These are phyloP conservation scores for Euura lappo DNA, from an alignment of 1,140 invertebrate species.

Conservation along the genomic window DNA sequence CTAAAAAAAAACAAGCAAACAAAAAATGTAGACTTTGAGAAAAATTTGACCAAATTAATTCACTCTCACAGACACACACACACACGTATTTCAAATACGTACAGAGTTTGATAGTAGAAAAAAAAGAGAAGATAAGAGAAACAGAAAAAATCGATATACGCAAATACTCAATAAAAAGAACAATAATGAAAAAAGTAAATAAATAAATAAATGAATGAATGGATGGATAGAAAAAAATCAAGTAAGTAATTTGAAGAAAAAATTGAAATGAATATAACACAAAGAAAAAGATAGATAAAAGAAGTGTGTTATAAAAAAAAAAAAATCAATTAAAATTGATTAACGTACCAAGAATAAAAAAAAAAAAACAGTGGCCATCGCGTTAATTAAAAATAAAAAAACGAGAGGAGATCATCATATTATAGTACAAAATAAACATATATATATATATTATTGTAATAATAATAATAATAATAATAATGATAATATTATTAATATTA, in stretches of 20 bases:
- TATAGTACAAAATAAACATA: constrained; percentile 62
- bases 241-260: too few species aligned
- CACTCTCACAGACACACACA: background rate
- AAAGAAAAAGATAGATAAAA: too few species aligned
- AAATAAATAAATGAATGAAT: background rate
- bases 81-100: background rate
- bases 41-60: background rate
- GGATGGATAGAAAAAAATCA: background rate
- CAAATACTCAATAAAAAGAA: background rate
- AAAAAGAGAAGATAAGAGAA: background rate
- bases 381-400: background rate
- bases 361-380: constrained; percentile 44
- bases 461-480: too few species aligned
- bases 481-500: too few species aligned
- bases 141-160: background rate
- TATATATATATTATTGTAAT: constrained; percentile 24
- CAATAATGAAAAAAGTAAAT: background rate
- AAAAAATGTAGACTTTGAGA: background rate
- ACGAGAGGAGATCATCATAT: too few species aligned
- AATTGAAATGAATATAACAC: too few species aligned
- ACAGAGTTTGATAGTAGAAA: background rate
- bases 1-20: too few species aligned
- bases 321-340: too few species aligned
- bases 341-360: too few species aligned
- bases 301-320: too few species aligned